These are phyloP conservation scores for Globodera rostochiensis DNA, from an alignment of 1,140 invertebrate genomes.

Conservation along the genomic window DNA sequence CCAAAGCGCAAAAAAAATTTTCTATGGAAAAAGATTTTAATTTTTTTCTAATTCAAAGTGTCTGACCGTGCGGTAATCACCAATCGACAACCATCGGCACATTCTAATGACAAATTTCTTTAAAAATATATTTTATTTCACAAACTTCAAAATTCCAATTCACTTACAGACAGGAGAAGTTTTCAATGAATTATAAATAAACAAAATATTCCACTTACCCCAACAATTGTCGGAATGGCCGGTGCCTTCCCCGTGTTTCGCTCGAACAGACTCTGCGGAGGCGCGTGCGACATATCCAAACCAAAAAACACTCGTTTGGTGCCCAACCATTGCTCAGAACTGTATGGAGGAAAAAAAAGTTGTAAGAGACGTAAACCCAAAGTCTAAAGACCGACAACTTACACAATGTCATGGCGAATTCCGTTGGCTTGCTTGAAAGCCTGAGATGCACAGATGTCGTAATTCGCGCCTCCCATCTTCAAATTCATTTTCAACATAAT, in stretches of 20 bases:
- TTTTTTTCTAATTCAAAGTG: not conserved
- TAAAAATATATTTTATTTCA: not conserved
- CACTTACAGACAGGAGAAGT: not conserved
- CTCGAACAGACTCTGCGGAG: constrained; percentile 34
- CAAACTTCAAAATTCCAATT: not conserved
- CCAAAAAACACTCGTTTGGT: constrained; percentile 22
- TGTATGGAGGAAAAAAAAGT: not conserved
- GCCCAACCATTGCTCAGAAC: constrained; percentile 13
- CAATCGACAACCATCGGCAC: constrained; percentile 26
- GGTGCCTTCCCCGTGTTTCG: constrained; percentile 16
- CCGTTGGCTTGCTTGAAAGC: constrained; percentile 14
- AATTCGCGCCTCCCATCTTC: constrained; percentile 37
- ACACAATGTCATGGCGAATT: constrained; percentile 15
- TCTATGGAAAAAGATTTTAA: not conserved
- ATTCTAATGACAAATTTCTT: constrained; percentile 30
- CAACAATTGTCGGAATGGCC: constrained; percentile 34
- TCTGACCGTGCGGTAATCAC: constrained; percentile 32
- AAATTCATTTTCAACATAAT: constrained; percentile 41
- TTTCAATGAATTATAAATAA: not conserved
- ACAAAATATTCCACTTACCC: constrained; percentile 13
- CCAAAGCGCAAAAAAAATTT: not conserved
- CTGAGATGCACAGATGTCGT: constrained; percentile 16
- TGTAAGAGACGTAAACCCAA: no score
- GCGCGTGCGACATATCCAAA: constrained; percentile 35
- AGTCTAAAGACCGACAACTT: not conserved